Base-by-base conservation (phyloP, 2,888 invertebrate genomes). In the Stenichneumon culpator region DNA sequence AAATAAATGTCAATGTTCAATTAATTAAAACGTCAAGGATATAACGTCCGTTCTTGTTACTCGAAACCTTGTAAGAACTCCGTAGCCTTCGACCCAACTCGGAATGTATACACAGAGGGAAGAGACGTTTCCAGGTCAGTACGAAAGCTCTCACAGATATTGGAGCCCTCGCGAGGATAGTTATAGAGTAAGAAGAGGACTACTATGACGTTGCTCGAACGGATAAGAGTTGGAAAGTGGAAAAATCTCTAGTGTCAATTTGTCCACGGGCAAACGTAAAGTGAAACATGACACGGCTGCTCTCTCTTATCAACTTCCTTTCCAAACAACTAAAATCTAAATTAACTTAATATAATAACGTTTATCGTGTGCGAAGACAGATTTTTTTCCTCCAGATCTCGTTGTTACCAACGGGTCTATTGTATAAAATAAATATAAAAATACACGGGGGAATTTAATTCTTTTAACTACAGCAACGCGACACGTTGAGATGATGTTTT, bases 101-200 rank as follows among this genome's bases (percentile, higher is more conserved):
- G 28, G 28, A 63, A 57, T 39, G 28, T 47, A 63, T 47, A 19
- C 74, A 63, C 32, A 63, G 47, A 19, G 32, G 50, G 44, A 50
- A 16, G 47, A 65, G 83, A 83, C 83, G 65, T 79, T 79, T 83
- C 25, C 70, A 75, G 83, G 79, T 83, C 83, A 83, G 75, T 67
- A 67, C 70, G 67, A 83, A 83, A 83, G 83, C 79, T 75, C 70
- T 75, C 50, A 75, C 70, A 75, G 63, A 83, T 70, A 83, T 83
- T 79, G 79, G 63, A 70, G 75, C 63, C 65, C 79, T 74, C 70
- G 16, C 65, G 65, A 6, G 14, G 28, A 54, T 65, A 32, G 60
- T 79, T 19, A 39, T 44, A 14, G 36, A 54, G 50, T 32, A 22
- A 72, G 68, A 11, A 79, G 44, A 52, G 47, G 36, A 57, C 54